Evolutionary conservation across 2,888 invertebrate genomes (phyloP), one percentile per base, ranked within the genome.

Genomic region (Bimastos eiseni): DNA sequence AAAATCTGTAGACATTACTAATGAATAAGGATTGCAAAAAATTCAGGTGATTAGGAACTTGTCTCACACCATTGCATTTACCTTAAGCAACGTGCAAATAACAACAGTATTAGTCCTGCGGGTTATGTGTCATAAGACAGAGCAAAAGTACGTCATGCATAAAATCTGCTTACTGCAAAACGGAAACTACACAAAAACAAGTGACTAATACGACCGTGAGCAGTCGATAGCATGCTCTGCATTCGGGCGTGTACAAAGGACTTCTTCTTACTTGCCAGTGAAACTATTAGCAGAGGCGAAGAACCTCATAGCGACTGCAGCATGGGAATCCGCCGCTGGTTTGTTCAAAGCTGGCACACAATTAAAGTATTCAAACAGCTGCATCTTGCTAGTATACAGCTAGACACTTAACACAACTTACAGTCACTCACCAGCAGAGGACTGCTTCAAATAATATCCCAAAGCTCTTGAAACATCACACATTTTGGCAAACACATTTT

Each of bases 241-340:
- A 86, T 86, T 37, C n/a, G 37, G 86, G n/a, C 36, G 24, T 86
- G 86, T 86, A n/a, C 30, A 13, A 70, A 70, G 70, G 70, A 70
- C n/a, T 70, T 86, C n/a, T 70, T 86, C 86, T 86, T 86, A 86
- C 86, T 86, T 86, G 86, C 86, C 86, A 86, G 37, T 36, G 86
- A 86, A 34, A 86, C 86, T 86, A 86, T 36, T 84, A 84, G 84
- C 84, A 33, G 86, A 86, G 37, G 86, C 37, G 86, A 36, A 86
- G 86, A 37, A 36, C 37, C 37, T 34, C 86, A 86, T 34, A 24
- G 37, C 37, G 0, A 37, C 86, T 21, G 34, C 86, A 8, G 86
- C 17, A 30, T 33, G 86, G 17, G 36, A 34, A 86, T 37, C 86
- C 21, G 19, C 86, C 24, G 86, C 86, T 34, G 1, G 86, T n/a